Evolutionary conservation across 2,888 invertebrate genomes (phyloP).

Genomic region (Lithodes maja): DNA sequence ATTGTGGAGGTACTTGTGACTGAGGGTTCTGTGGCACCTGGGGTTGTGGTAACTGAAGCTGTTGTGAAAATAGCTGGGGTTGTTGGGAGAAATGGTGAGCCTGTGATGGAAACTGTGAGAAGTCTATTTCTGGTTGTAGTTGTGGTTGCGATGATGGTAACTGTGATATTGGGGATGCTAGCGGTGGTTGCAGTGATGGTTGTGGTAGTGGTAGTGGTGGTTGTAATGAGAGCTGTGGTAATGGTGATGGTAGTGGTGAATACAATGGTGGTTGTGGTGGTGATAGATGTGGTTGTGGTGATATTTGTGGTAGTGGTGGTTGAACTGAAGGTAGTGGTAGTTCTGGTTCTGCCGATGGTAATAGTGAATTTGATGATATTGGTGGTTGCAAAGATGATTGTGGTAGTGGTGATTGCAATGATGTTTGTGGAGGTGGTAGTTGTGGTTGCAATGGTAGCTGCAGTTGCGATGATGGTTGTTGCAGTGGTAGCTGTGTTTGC

Average conservation of each 20-base stretch:
- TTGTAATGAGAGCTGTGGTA: not conserved
- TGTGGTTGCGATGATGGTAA: not conserved
- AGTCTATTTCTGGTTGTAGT: not conserved
- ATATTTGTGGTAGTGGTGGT: not conserved
- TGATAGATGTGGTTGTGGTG: not conserved
- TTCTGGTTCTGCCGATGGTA: not conserved
- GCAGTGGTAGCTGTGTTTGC: not conserved
- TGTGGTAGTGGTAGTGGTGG: not conserved
- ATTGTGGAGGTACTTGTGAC: not conserved
- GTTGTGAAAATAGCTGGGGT: slow-evolving; percentile 6
- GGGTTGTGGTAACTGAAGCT: not conserved
- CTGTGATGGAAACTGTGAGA: not conserved
- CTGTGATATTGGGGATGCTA: not conserved
- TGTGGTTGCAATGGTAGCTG: slow-evolving; percentile 4
- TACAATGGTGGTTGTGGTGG: no score
- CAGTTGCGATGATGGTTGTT: not conserved
- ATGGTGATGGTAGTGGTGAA: not conserved
- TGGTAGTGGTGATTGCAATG: not conserved
- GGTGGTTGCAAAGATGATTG: no score
- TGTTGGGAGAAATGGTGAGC: not conserved
- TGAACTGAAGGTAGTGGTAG: not conserved
- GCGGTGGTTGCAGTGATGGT: not conserved
- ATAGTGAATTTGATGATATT: not conserved
- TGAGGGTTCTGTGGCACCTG: not conserved
- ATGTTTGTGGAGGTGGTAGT: not conserved